phyloP scores from a whole-genome alignment of 2,888 invertebrate species.

The Cosmia pyralina region DNA sequence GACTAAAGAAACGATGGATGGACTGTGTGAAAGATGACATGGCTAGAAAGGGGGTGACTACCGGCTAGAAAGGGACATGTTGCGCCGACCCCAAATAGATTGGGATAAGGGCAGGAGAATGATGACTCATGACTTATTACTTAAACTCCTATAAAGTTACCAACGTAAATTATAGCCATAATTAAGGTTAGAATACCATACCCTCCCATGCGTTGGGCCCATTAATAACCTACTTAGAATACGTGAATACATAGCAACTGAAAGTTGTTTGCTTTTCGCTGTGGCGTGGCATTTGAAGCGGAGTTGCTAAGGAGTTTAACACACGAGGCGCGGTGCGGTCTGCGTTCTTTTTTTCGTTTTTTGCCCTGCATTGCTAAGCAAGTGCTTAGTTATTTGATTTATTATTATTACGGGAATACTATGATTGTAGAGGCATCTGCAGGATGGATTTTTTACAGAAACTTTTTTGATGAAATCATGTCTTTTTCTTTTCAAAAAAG shows the following conservation, averaged over 20 bases:
- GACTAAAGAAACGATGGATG: too few relatives aligned
- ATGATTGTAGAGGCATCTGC: too few relatives aligned
- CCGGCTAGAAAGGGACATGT: too few relatives aligned
- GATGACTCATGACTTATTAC: neutral
- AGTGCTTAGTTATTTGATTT: neutral
- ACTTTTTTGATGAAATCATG: too few relatives aligned
- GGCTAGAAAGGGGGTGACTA: too few relatives aligned
- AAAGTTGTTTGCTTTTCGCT: slow-evolving; percentile 27
- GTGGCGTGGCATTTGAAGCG: neutral
- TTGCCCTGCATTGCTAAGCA: neutral
- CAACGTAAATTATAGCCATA: neutral
- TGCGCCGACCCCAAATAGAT: too few relatives aligned
- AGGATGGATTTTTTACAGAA: too few relatives aligned
- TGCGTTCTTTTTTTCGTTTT: neutral
- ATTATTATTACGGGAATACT: neutral
- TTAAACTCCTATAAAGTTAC: neutral
- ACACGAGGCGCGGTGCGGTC: neutral
- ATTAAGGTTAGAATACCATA: slow-evolving; percentile 16
- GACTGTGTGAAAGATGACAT: too few relatives aligned
- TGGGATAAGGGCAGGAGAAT: too few relatives aligned
- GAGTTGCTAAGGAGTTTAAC: slow-evolving; percentile 7
- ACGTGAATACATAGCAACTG: slow-evolving; percentile 44
- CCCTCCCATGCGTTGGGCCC: neutral
- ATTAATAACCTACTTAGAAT: slow-evolving; percentile 18
- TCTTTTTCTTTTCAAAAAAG: too few relatives aligned